Conservation (phyloP, 2,797 vertebrate species). For the Acanthopagrus latus region DNA sequence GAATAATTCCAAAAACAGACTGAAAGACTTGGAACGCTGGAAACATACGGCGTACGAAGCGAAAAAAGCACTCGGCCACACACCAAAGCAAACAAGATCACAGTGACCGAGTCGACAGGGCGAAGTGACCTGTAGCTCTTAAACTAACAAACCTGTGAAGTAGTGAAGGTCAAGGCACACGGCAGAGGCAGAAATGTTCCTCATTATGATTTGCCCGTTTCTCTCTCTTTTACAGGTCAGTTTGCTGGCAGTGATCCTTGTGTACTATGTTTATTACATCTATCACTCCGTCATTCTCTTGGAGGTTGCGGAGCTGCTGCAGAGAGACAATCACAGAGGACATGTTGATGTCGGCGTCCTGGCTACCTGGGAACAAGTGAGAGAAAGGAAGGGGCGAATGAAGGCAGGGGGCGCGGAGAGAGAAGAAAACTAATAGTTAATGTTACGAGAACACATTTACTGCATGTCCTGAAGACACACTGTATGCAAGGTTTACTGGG, state of each 20-base stretch:
- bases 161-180: conserved; percentile 32
- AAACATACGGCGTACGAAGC: neutral
- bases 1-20: neutral
- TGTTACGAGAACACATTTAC: conserved; percentile 1
- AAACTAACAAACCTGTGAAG: conserved; percentile 50
- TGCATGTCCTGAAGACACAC: neutral
- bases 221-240: conserved; percentile 66
- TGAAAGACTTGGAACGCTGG: neutral
- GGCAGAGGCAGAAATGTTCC: neutral
- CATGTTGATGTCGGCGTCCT: conserved; percentile 77
- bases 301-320: conserved; percentile 76
- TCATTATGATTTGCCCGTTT: conserved; percentile 1
- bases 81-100: conserved; percentile 49
- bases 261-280: conserved; percentile 70
- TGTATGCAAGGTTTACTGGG: neutral
- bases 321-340: conserved; percentile 64
- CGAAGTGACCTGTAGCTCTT: conserved; percentile 47
- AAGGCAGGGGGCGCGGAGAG: neutral
- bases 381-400: neutral
- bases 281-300: conserved; percentile 65
- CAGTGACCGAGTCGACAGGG: conserved; percentile 42
- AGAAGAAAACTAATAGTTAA: conserved; percentile 28
- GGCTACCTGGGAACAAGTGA: conserved; percentile 84
- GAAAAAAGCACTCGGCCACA: conserved; percentile 11
- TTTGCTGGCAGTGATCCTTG: conserved; percentile 60